These are phyloP conservation scores for Upupa epops DNA, from an alignment of 2,113 vertebrate genomes.

Conservation along the genomic window DNA sequence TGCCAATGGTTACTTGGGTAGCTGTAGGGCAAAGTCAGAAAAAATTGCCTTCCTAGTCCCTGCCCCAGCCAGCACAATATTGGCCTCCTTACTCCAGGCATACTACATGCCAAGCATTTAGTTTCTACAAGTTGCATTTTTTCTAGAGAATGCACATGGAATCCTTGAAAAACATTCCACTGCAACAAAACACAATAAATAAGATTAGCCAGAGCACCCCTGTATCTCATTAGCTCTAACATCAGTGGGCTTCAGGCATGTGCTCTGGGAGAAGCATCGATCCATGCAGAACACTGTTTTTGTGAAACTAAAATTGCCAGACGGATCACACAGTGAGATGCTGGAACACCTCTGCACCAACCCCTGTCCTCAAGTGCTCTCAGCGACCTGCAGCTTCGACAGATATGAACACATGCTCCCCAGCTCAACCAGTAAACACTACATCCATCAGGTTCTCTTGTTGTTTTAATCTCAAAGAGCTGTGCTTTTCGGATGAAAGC, in stretches of 20 bases:
- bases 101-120: not conserved
- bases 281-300: not conserved
- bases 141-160: not conserved
- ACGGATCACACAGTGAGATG: not conserved
- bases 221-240: not conserved
- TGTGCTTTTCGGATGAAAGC: not conserved
- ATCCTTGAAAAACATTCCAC: not conserved
- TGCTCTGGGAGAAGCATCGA: not conserved
- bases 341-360: not conserved
- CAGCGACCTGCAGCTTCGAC: not conserved
- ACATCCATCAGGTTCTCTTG: not conserved
- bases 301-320: not conserved
- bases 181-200: not conserved
- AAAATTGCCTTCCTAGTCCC: not conserved
- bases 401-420: fast-evolving
- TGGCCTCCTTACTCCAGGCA: not conserved
- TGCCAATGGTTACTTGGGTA: not conserved
- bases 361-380: not conserved
- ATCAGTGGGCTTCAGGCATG: not conserved
- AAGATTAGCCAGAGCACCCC: not conserved
- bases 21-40: not conserved
- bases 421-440: not conserved
- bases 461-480: not conserved
- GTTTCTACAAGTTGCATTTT: not conserved
- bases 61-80: not conserved